Percentiles rank a stretch among this genome's conserved stretches.
Conservation (phyloP, 2,113 vertebrate species). For the Heliornis fulica region DNA sequence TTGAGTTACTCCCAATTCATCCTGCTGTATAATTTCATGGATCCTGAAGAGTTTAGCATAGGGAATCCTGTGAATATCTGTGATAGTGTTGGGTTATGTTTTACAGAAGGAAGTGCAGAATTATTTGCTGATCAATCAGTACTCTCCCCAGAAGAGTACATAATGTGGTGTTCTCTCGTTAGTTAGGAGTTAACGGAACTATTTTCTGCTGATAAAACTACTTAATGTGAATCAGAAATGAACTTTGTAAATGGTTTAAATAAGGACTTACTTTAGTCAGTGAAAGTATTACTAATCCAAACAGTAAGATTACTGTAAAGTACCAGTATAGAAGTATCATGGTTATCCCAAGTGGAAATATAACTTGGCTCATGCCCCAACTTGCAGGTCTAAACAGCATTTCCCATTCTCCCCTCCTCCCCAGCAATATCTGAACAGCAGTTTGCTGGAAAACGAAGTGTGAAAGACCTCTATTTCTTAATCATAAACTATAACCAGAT, state of each 20-base stretch:
- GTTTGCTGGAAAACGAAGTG: neutral
- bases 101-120: neutral
- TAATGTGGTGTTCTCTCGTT: neutral
- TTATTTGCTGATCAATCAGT: neutral
- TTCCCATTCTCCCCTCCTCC: neutral
- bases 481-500: neutral
- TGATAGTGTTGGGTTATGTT: neutral
- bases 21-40: neutral
- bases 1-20: neutral
- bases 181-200: neutral
- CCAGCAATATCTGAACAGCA: neutral
- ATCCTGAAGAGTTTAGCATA: neutral
- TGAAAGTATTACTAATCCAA: neutral
- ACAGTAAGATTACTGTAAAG: neutral
- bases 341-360: neutral
- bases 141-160: neutral
- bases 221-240: neutral
- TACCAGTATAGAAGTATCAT: neutral
- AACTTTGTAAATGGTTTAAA: neutral
- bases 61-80: neutral
- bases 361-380: neutral
- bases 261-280: neutral
- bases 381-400: neutral
- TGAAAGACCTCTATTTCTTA: neutral
- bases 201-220: neutral